A percentile compares a stretch with the other conserved stretches of the same genome.
phyloP scores from a whole-genome alignment of 2,888 invertebrate species.

The Drosophila vallismaia region DNA sequence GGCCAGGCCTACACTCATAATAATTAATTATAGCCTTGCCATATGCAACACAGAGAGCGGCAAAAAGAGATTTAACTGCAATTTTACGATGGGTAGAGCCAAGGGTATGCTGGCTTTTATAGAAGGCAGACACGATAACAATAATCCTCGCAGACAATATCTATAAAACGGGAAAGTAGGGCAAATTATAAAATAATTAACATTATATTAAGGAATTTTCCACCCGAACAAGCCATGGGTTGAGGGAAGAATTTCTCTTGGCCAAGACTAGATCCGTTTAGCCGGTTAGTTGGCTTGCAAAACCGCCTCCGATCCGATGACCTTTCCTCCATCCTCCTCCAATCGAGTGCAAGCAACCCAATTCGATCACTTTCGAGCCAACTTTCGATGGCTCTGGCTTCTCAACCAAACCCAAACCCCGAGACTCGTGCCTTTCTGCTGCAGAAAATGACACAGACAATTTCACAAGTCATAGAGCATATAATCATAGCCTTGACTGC shows the following conservation, averaged over 20 bases:
- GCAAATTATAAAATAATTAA: background rate
- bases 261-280: constrained; percentile 12
- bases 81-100: constrained; percentile 1
- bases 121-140: background rate
- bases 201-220: constrained; percentile 1
- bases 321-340: background rate
- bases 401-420: background rate
- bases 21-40: constrained; percentile 62
- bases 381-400: constrained; percentile 28
- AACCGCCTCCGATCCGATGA: background rate
- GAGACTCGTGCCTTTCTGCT: constrained; percentile 56
- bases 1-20: constrained; percentile 49
- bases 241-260: constrained; percentile 17
- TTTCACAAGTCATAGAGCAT: constrained; percentile 75
- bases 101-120: constrained; percentile 11
- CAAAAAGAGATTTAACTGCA: constrained; percentile 32
- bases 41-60: constrained; percentile 8
- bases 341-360: constrained; percentile 12
- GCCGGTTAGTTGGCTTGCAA: constrained; percentile 8
- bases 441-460: constrained; percentile 71
- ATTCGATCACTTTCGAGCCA: constrained; percentile 37
- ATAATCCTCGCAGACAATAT: background rate
- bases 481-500: constrained; percentile 58
- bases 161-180: background rate
- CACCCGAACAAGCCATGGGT: background rate